Conservation (phyloP, 2,113 vertebrate species). For the Cinclus cinclus region DNA sequence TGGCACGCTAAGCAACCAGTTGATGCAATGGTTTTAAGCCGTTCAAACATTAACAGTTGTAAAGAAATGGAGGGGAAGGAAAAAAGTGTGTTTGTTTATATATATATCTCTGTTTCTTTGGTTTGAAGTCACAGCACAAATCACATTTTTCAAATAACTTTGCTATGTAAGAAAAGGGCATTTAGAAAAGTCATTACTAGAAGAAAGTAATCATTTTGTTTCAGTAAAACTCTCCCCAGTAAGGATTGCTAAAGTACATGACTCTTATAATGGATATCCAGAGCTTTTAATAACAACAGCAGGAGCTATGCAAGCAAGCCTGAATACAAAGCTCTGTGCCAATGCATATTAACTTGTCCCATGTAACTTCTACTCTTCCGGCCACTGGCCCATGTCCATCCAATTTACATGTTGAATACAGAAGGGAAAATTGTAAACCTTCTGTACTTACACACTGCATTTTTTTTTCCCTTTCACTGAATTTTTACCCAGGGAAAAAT, state of each 20-base stretch:
- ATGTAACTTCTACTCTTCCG: conserved; percentile 6
- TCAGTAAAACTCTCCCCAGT: background rate
- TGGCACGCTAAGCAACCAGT: background rate
- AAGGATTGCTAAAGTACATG: background rate
- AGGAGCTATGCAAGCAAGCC: conserved; percentile 8
- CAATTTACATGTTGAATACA: conserved; percentile 26
- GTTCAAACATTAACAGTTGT: background rate
- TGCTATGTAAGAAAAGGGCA: background rate
- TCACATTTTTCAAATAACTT: background rate
- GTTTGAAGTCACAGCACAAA: background rate
- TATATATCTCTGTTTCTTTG: background rate
- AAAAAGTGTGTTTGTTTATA: background rate
- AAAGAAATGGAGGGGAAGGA: background rate
- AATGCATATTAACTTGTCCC: conserved; percentile 16
- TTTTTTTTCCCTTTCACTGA: background rate
- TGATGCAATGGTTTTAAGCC: background rate
- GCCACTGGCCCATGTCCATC: conserved; percentile 10
- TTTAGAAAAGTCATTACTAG: background rate
- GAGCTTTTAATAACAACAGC: conserved; percentile 15
- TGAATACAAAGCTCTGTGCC: background rate
- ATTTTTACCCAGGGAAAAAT: conserved; percentile 15
- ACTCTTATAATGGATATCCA: background rate
- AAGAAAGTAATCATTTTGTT: background rate
- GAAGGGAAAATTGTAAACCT: conserved; percentile 20
- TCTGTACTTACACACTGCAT: background rate